Evolutionary conservation across 2,888 invertebrate genomes (phyloP).

Genomic region (Dysmachus trigonus): DNA sequence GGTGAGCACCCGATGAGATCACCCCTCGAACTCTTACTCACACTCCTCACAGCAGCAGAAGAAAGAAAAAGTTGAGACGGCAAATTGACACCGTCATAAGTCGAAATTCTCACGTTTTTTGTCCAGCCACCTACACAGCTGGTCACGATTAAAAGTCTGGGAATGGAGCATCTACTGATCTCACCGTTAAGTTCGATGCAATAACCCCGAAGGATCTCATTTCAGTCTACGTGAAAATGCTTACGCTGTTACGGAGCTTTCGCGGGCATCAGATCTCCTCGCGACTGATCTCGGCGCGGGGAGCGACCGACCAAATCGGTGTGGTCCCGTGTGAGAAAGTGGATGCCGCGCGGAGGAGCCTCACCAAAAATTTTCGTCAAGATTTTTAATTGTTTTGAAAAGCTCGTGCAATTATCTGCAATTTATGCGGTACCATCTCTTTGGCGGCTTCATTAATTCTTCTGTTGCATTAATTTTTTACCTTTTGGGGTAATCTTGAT

Average conservation of each 20-base stretch:
- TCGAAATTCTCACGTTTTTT: conserved; percentile 42
- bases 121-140: conserved; percentile 35
- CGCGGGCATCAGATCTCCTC: not conserved
- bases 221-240: not conserved
- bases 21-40: conserved; percentile 20
- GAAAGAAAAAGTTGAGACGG: conserved; percentile 15
- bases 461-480: not conserved
- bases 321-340: not conserved
- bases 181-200: conserved; percentile 40
- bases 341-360: not conserved
- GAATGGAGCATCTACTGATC: conserved; percentile 27
- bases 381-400: not conserved
- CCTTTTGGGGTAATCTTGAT: not conserved
- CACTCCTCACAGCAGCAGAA: conserved; percentile 14
- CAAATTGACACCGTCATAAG: conserved; percentile 35
- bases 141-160: conserved; percentile 19
- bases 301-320: not conserved
- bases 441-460: not conserved
- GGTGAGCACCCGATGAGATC: conserved; percentile 17
- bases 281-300: not conserved
- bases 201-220: conserved; percentile 43
- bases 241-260: not conserved
- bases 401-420: not conserved
- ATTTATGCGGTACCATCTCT: not conserved
- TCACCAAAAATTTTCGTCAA: not conserved